These are phyloP conservation scores for Branchipolynoe longqiensis DNA, from an alignment of 2,888 invertebrate species.

Conservation along the genomic window DNA sequence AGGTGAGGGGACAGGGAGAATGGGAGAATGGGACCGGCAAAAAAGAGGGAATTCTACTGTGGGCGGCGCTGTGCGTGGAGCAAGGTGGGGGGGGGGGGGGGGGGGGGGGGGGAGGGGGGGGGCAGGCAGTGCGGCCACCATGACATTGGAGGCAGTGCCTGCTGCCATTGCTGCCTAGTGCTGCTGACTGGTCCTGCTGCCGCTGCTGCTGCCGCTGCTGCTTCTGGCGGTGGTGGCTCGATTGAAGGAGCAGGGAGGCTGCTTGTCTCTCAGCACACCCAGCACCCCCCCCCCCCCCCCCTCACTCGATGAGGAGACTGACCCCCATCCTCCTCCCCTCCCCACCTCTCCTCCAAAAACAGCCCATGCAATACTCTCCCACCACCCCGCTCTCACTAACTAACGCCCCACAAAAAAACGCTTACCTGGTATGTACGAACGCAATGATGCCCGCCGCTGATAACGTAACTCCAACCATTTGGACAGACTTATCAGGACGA, in stretches of 20 bases:
- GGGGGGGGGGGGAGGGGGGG: no score
- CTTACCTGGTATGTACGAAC: conserved; percentile 50
- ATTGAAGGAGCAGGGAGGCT: conserved; percentile 33
- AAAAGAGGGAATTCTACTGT: no score
- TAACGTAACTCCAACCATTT: conserved; percentile 56
- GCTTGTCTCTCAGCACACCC: background rate
- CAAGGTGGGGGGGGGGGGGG: no score
- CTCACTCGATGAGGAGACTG: background rate
- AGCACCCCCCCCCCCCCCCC: background rate
- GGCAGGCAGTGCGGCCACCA: conserved; percentile 14
- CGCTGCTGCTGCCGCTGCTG: conserved; percentile 28
- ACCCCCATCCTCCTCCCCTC: background rate
- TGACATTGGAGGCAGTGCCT: conserved; percentile 39
- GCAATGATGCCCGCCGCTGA: conserved; percentile 41
- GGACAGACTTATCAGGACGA: conserved; percentile 37
- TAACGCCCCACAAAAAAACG: no score
- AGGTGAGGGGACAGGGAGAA: no score
- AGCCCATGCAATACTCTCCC: no score
- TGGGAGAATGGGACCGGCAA: no score
- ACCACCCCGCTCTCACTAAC: no score
- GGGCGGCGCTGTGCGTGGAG: no score
- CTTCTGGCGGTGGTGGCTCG: background rate
- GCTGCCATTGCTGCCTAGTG: conserved; percentile 46
- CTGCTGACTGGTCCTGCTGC: background rate
- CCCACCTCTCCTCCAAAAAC: background rate